A percentile compares a stretch with the other conserved stretches of the same genome.
Evolutionary conservation across 1,140 invertebrate species (phyloP).

Genomic region (Zaprionus gabonicus): DNA sequence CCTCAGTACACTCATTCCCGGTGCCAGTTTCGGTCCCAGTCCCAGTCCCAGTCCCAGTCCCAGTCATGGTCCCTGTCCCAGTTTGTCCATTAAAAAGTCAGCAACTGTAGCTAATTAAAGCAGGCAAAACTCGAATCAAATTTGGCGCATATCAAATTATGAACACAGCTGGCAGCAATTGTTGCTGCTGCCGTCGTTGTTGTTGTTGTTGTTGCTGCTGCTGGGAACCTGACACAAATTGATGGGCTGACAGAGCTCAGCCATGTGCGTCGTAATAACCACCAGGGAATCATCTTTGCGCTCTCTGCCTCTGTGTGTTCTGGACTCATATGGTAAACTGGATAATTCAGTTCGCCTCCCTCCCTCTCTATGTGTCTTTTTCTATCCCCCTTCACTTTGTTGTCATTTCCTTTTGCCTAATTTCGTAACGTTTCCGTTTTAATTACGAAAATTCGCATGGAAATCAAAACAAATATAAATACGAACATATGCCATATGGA

Average conservation of each 20-base stretch:
- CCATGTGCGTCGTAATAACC: constrained; percentile 64
- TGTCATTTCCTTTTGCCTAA: constrained; percentile 51
- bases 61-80: constrained; percentile 25
- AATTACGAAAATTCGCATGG: constrained; percentile 65
- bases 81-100: constrained; percentile 78
- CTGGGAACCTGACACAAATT: constrained; percentile 70
- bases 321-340: constrained; percentile 27
- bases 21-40: constrained; percentile 11
- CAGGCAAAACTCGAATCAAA: constrained; percentile 76
- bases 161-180: constrained; percentile 79
- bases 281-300: constrained; percentile 52
- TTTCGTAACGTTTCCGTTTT: constrained; percentile 65
- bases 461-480: constrained; percentile 56
- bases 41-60: constrained; percentile 25
- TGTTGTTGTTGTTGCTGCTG: constrained; percentile 14
- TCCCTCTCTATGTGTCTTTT: not conserved
- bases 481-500: constrained; percentile 17
- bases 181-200: constrained; percentile 24
- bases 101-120: constrained; percentile 79
- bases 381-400: not conserved
- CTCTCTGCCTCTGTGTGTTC: constrained; percentile 2
- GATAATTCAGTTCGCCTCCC: constrained; percentile 9
- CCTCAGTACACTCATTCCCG: not conserved
- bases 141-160: constrained; percentile 79
- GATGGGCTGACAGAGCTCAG: constrained; percentile 47